Evolutionary conservation across 2,113 vertebrate species (phyloP).

Genomic region (Gila orcuttii): DNA sequence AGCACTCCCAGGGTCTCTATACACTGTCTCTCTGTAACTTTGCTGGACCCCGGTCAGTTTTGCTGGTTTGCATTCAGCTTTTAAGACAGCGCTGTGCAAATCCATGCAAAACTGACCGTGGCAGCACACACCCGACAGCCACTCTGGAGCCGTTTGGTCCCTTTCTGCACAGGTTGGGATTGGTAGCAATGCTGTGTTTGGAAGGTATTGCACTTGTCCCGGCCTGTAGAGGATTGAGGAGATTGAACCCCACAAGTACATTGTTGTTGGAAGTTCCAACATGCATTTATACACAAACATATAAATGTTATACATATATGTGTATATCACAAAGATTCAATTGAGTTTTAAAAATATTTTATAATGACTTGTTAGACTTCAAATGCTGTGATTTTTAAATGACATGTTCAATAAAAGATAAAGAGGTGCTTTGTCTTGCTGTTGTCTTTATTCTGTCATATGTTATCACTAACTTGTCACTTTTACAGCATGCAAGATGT

Average conservation of each 20-base stretch:
- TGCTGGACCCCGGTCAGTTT: conserved; percentile 91
- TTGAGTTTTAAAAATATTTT: too few relatives aligned
- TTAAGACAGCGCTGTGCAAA: conserved; percentile 93
- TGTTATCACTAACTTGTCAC: neutral
- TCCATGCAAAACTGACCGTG: conserved; percentile 99
- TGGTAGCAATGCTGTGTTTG: conserved; percentile 94
- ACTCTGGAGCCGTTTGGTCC: conserved; percentile 68
- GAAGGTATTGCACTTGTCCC: conserved; percentile 99
- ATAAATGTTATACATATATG: too few relatives aligned
- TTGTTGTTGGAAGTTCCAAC: neutral
- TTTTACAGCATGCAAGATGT: neutral
- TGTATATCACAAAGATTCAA: too few relatives aligned
- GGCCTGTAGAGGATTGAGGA: conserved; percentile 96
- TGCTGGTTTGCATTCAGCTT: conserved; percentile 99
- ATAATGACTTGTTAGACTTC: neutral
- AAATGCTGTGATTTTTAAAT: neutral
- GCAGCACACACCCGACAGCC: conserved; percentile 70
- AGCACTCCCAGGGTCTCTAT: neutral
- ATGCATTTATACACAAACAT: too few relatives aligned
- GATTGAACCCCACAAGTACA: conserved; percentile 66
- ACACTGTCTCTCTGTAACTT: neutral
- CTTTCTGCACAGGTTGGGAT: conserved; percentile 98
- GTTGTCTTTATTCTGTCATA: neutral
- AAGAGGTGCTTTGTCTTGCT: too few relatives aligned
- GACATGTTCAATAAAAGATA: neutral